phyloP scores from a whole-genome alignment of 2,888 invertebrate genomes.

The Scaptomyza cyrtandrae region DNA sequence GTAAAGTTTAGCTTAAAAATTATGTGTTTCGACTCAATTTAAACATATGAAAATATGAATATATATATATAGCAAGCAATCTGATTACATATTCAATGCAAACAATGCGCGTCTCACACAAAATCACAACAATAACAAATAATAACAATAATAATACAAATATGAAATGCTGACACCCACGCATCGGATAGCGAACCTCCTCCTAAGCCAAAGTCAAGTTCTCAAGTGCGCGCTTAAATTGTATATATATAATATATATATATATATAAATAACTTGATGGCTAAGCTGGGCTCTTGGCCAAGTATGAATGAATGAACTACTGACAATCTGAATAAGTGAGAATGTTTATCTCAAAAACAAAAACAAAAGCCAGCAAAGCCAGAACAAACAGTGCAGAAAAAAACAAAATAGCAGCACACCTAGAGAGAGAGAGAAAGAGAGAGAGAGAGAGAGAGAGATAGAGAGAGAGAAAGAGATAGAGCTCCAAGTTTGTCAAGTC shows the following conservation, averaged over 20 bases:
- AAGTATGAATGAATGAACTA: slow-evolving; percentile 35
- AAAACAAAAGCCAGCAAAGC: slow-evolving; percentile 43
- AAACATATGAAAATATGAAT: neutral
- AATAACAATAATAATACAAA: slow-evolving; percentile 22
- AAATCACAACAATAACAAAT: slow-evolving; percentile 24
- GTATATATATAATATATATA: neutral
- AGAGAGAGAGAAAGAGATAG: too few relatives aligned
- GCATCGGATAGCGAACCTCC: slow-evolving; percentile 32
- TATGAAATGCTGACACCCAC: slow-evolving; percentile 50
- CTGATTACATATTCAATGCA: slow-evolving; percentile 6
- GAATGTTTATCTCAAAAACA: slow-evolving; percentile 34
- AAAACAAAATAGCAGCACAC: slow-evolving; percentile 56
- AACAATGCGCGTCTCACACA: slow-evolving; percentile 14
- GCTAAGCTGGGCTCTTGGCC: slow-evolving; percentile 43
- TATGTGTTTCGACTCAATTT: neutral
- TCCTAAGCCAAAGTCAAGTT: slow-evolving; percentile 37
- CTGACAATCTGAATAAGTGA: slow-evolving; percentile 33
- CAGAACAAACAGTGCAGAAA: slow-evolving; percentile 26
- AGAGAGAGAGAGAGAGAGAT: slow-evolving; percentile 3
- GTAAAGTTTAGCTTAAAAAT: too few relatives aligned
- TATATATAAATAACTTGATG: slow-evolving; percentile 60
- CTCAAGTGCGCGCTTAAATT: slow-evolving; percentile 65
- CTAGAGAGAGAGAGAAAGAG: slow-evolving; percentile 15
- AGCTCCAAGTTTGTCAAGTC: slow-evolving; percentile 73
- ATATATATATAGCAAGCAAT: neutral